Conservation (phyloP, 2,888 invertebrate genomes). For the Meganola albula region DNA sequence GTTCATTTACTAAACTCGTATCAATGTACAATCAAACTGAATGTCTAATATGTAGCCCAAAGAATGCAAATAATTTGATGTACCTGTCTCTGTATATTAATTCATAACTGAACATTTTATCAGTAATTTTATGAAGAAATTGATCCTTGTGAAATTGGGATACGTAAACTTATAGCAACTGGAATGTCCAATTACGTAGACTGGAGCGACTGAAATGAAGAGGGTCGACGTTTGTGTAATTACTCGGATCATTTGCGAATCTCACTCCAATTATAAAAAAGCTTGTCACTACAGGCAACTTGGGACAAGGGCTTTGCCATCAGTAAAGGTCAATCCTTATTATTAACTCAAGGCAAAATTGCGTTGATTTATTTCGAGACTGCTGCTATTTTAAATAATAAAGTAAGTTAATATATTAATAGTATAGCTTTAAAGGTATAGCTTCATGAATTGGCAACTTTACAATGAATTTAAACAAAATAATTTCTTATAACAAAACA, state of each 20-base stretch:
- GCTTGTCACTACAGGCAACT: slow-evolving; percentile 59
- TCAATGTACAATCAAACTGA: too few relatives aligned
- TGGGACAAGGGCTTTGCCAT: slow-evolving; percentile 40
- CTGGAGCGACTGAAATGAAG: slow-evolving; percentile 59
- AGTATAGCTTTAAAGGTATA: too few relatives aligned
- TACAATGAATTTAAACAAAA: too few relatives aligned
- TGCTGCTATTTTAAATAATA: too few relatives aligned
- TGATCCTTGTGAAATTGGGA: slow-evolving; percentile 37
- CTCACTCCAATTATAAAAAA: slow-evolving; percentile 65
- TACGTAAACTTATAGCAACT: slow-evolving; percentile 37
- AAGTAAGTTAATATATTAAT: too few relatives aligned
- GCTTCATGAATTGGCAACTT: too few relatives aligned
- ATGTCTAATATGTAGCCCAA: too few relatives aligned
- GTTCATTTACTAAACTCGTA: too few relatives aligned
- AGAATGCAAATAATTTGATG: too few relatives aligned
- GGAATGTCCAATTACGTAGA: slow-evolving; percentile 57
- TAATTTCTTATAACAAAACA: neutral
- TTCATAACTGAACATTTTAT: slow-evolving; percentile 17
- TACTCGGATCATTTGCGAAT: slow-evolving; percentile 74
- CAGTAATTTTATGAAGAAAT: slow-evolving; percentile 24
- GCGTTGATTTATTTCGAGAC: too few relatives aligned
- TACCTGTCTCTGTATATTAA: too few relatives aligned
- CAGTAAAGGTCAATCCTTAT: slow-evolving; percentile 40
- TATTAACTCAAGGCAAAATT: slow-evolving; percentile 38
- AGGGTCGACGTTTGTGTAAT: slow-evolving; percentile 75